Conservation (phyloP, 2,113 vertebrate genomes). For the Pundamilia nyererei region DNA sequence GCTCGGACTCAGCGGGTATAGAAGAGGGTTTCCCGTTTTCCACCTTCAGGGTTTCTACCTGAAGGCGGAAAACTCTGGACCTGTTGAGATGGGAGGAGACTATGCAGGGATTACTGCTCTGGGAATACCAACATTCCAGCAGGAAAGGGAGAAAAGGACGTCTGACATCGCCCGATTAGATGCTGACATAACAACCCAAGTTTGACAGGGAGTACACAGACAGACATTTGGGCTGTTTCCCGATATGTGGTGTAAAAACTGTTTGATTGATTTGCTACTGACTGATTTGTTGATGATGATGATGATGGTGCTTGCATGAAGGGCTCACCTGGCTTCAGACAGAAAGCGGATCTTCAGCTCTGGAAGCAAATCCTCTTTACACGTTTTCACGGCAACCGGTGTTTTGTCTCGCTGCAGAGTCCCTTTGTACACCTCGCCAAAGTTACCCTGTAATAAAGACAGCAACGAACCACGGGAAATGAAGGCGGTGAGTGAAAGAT, state of each 20-base stretch:
- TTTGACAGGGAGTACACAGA: not conserved
- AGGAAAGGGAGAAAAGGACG: not conserved
- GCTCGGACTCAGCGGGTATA: not conserved
- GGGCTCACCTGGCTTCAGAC: constrained; percentile 80
- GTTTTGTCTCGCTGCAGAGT: constrained; percentile 87
- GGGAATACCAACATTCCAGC: not conserved
- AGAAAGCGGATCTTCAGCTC: constrained; percentile 95
- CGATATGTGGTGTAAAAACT: not conserved
- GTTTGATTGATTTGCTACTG: not conserved
- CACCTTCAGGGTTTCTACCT: not conserved
- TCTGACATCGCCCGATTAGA: not conserved
- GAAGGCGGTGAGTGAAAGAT: not conserved
- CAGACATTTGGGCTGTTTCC: not conserved
- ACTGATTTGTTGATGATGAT: not conserved
- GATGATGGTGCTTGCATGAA: not conserved
- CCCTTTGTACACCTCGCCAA: constrained; percentile 95
- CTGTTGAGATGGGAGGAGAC: not conserved
- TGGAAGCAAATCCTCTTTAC: constrained; percentile 97
- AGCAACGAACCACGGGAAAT: not conserved
- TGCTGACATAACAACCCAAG: not conserved
- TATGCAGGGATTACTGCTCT: not conserved
- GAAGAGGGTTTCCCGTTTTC: not conserved
- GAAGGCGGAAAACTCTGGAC: not conserved
- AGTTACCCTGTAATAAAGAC: constrained; percentile 74
- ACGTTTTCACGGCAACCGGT: constrained; percentile 91